phyloP scores from a whole-genome alignment of 2,113 vertebrate genomes.

The Apus apus region DNA sequence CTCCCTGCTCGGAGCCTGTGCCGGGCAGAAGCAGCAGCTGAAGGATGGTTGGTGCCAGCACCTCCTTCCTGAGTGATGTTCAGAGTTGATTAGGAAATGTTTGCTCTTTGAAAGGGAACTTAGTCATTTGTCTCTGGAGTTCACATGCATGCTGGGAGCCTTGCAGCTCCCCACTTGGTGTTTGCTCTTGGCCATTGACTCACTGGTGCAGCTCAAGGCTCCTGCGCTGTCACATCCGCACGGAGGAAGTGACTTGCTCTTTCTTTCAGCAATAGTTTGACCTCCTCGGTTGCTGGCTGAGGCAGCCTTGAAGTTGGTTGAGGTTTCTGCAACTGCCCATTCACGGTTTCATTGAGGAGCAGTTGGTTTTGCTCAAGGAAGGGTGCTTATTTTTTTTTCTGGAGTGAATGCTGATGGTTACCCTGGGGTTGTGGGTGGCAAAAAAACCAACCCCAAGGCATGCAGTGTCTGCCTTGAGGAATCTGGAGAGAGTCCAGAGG shows the following conservation, averaged over 20 bases:
- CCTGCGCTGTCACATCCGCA: neutral
- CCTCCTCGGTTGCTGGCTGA: neutral
- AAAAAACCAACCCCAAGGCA: neutral
- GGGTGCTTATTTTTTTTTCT: neutral
- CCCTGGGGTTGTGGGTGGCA: neutral
- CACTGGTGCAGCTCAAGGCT: neutral
- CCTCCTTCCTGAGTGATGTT: neutral
- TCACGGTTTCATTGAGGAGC: neutral
- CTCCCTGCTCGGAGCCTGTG: neutral
- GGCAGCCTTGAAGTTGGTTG: neutral
- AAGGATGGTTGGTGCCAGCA: accelerated
- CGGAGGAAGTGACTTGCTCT: neutral
- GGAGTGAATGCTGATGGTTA: neutral
- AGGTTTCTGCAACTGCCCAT: neutral
- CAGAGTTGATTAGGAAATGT: neutral
- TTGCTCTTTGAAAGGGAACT: neutral
- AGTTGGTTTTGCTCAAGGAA: neutral
- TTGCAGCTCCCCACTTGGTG: neutral
- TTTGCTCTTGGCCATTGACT: neutral
- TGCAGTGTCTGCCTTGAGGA: neutral
- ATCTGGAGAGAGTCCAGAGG: neutral
- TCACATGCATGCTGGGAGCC: neutral
- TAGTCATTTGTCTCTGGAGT: neutral
- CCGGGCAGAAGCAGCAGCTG: neutral
- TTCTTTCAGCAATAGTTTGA: neutral